Conservation (phyloP, 2,113 vertebrate genomes). For the Chinchilla lanigera region DNA sequence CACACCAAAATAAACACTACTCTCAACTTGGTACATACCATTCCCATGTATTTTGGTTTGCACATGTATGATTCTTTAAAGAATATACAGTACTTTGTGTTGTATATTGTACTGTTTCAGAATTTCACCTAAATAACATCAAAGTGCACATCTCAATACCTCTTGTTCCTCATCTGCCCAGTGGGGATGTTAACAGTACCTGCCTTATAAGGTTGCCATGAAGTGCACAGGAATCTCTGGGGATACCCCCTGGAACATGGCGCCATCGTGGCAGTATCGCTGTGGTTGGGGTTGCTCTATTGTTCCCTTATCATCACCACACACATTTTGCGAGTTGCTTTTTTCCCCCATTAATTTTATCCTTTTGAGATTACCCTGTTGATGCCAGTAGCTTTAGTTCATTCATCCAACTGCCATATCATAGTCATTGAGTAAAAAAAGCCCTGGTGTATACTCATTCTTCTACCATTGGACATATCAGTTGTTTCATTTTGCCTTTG, state of each 20-base stretch:
- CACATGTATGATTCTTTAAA: background rate
- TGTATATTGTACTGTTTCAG: background rate
- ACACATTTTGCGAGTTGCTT: background rate
- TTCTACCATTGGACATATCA: background rate
- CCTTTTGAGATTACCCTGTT: background rate
- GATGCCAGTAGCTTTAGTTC: background rate
- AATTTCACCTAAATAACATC: background rate
- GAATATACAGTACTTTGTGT: background rate
- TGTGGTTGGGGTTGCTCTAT: background rate
- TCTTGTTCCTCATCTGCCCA: background rate
- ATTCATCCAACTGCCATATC: background rate
- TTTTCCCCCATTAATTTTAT: background rate
- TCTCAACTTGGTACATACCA: no score
- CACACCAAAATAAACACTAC: background rate
- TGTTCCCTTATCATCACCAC: background rate
- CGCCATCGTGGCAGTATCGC: fast-evolving
- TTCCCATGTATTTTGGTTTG: background rate
- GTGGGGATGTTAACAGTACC: background rate
- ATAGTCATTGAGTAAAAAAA: background rate
- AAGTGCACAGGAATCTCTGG: fast-evolving
- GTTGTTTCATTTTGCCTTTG: background rate
- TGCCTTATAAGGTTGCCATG: background rate
- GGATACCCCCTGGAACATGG: background rate
- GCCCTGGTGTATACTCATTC: background rate
- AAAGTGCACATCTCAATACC: background rate